Base-by-base conservation (phyloP, 2,888 invertebrate genomes). In the Pterostichus madidus region DNA sequence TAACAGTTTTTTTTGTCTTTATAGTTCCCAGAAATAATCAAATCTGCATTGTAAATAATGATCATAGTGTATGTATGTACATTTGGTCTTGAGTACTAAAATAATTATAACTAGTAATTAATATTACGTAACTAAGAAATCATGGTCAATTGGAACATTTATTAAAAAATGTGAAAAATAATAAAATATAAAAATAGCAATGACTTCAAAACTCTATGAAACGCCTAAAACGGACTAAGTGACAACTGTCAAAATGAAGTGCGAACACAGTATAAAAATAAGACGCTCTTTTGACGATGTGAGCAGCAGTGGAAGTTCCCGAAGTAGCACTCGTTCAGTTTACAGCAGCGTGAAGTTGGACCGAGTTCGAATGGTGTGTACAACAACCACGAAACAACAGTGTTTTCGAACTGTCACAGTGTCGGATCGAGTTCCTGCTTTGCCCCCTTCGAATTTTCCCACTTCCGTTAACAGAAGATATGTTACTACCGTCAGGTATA, bases 401-500 rank as follows among this genome's bases (percentile, higher is more conserved):
- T 88, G 89, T 77, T 90, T 89, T 86, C 85, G 89, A 78, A 86
- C 89, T 84, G 90, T 90, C 39, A 90, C 90, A 10, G 89, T 90
- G 56, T 88, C 88, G 17, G 90, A 90, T 84, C 87, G 88, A 11
- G 89, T 88, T 83, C 87, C 88, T 53, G 86, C 87, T 17, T 85
- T 89, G 77, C 89, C 89, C 39, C 39, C 39, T 35, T 86, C 89
- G 53, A 52, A 53, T 71, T 73, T 80, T 56, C 80, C 80, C 8
- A 32, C 56, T 53, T 73, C 80, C 39, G 56, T 39, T 59, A 61
- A 35, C 44, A 87, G 89, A 86, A 90, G 89, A 86, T 90, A 90
- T 87, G 88, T 90, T 84, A 89, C 90, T 68, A 88, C 90, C 81
- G 88, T 90, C 87, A 90, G 90, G 90, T 90, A 88, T 84, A 8